Conservation (phyloP, 2,113 vertebrate species). For the Mus spicilegus region DNA sequence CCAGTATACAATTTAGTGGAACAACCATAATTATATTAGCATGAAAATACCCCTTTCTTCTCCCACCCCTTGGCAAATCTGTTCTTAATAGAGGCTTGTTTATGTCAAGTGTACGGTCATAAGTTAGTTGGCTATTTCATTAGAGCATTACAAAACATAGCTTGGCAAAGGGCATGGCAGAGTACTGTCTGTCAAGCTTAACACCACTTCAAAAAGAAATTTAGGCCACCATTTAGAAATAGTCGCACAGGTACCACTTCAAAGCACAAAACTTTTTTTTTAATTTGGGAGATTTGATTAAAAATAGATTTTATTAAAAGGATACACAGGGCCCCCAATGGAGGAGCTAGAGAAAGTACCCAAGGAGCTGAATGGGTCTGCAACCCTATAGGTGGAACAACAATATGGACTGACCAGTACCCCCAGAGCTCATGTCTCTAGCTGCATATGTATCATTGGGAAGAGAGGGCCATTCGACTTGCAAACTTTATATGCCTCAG, state of each 20-base stretch:
- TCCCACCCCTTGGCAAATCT: conserved; percentile 54
- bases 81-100: conserved; percentile 54
- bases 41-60: conserved; percentile 72
- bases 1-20: conserved; percentile 64
- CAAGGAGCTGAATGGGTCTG: too few species aligned
- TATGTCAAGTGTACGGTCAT: conserved; percentile 44
- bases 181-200: conserved; percentile 61
- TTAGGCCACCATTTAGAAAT: background rate
- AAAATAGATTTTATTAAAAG: conserved; percentile 35
- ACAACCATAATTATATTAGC: conserved; percentile 65
- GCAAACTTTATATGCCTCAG: too few species aligned
- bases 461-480: too few species aligned
- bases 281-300: conserved; percentile 32
- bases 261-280: background rate
- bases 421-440: too few species aligned
- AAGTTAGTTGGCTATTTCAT: conserved; percentile 9
- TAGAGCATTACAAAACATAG: conserved; percentile 31
- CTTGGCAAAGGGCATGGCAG: conserved; percentile 40
- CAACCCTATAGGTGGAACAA: too few species aligned
- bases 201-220: background rate
- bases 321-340: background rate
- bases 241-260: background rate
- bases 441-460: too few species aligned
- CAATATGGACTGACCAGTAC: too few species aligned
- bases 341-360: too few species aligned